phyloP scores from a whole-genome alignment of 1,140 invertebrate genomes.

The Lordiphosa collinella region DNA sequence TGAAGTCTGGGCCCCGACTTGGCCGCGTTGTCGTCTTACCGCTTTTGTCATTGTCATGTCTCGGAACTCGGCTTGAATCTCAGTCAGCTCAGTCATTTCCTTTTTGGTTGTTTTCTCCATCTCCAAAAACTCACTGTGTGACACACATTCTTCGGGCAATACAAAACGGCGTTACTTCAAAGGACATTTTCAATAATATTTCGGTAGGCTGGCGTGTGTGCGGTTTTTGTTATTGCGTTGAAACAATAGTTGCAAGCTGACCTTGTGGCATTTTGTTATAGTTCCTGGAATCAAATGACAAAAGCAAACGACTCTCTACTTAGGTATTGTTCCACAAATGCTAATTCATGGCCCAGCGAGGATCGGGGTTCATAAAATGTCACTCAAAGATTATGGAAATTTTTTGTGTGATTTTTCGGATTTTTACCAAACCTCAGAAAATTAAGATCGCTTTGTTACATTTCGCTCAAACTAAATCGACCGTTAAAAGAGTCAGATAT shows the following conservation, averaged over 20 bases:
- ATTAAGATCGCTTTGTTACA: no score
- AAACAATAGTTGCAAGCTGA: conserved; percentile 5
- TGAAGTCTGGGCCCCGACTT: conserved; percentile 58
- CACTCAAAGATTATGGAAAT: not conserved
- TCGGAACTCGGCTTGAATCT: conserved; percentile 49
- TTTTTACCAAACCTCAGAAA: no score
- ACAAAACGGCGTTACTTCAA: conserved; percentile 61
- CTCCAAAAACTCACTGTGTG: conserved; percentile 34
- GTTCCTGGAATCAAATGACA: conserved; percentile 1
- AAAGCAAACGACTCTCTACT: not conserved
- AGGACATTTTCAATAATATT: conserved; percentile 25
- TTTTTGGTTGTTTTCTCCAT: conserved; percentile 48
- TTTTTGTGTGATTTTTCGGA: no score
- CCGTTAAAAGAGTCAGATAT: no score
- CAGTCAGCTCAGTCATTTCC: conserved; percentile 55
- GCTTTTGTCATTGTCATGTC: conserved; percentile 51
- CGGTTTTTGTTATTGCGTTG: not conserved
- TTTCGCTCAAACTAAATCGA: no score
- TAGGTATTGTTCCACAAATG: conserved; percentile 1
- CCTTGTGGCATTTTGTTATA: conserved; percentile 2
- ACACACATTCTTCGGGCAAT: conserved; percentile 57
- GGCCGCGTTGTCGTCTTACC: conserved; percentile 45
- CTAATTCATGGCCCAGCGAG: conserved; percentile 1
- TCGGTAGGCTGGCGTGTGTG: no score
- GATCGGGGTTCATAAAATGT: not conserved